Evolutionary conservation across 2,888 invertebrate genomes (phyloP), one percentile per base, ranked within the genome.

Genomic region (Cryptocephalus moraei): DNA sequence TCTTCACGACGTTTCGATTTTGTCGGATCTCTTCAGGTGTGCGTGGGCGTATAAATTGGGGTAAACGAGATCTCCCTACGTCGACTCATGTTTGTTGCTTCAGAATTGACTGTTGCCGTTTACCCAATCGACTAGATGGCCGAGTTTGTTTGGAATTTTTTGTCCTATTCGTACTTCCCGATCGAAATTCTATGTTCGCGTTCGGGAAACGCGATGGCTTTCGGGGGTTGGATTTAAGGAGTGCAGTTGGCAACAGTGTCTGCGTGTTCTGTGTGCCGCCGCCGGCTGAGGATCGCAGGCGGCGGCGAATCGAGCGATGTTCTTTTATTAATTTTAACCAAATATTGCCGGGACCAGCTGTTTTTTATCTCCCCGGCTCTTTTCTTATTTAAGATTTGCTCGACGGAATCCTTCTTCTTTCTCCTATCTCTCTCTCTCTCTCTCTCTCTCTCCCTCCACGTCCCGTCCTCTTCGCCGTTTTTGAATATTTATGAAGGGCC

Each of bases 281-380:
- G 47, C 44, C 42, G 12, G 12, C 36, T 36, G n/a, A 36, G 22
- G 36, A 36, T 36, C 52, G 48, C 41, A 45, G 49, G 36, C 48
- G 45, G 47, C 43, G 40, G 36, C 11, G 36, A n/a, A 36, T 12
- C n/a, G 38, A 9, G 51, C 46, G 52, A 54, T 54, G 53, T 57
- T 56, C 62, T 63, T 63, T 63, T 63, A 63, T 63, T 63, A 63
- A 63, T 63, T 63, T 61, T 58, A 63, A 63, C 62, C 63, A 62
- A 63, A 63, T 62, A 62, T 59, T 57, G 62, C 58, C 51, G 45
- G 59, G 58, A 51, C 61, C 63, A 59, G 62, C 62, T 63, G 63
- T 63, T 63, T 63, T 63, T 63, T 62, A 63, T 60, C 56, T 55
- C 50, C 50, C 43, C 44, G 52, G 52, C 47, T 50, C 50, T 51